These are phyloP conservation scores for Protobothrops mucrosquamatus DNA, from an alignment of 2,113 vertebrate genomes.

Conservation along the genomic window DNA sequence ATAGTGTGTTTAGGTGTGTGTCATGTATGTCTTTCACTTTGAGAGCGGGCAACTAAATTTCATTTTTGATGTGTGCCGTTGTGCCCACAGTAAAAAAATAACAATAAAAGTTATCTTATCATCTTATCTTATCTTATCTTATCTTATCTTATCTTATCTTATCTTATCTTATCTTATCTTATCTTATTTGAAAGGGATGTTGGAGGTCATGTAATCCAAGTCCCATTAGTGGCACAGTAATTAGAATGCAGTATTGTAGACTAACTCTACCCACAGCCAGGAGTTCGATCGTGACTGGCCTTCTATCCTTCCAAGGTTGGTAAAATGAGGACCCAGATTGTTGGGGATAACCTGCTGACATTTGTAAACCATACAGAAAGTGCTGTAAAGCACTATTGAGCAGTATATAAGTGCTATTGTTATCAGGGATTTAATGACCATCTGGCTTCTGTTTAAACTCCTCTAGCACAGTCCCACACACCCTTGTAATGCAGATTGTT, in stretches of 20 bases:
- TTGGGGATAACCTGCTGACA: neutral
- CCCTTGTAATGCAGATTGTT: neutral
- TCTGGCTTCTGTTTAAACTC: neutral
- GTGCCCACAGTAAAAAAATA: too few relatives aligned
- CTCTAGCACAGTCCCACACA: neutral
- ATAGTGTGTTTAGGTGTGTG: too few relatives aligned
- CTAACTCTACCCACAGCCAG: neutral
- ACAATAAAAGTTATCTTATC: too few relatives aligned
- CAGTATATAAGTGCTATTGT: neutral
- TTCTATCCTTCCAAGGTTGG: neutral
- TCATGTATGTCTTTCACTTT: too few relatives aligned
- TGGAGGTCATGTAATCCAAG: neutral
- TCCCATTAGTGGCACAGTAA: neutral
- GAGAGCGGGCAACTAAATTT: too few relatives aligned
- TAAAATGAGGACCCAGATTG: neutral
- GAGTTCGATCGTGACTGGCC: neutral
- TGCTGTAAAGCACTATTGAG: neutral
- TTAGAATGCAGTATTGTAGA: neutral
- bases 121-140: too few relatives aligned
- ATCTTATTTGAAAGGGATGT: neutral
- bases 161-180: neutral
- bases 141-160: neutral
- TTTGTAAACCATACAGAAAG: neutral
- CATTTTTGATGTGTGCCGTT: too few relatives aligned
- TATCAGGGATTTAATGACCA: neutral